Evolutionary conservation across 2,113 vertebrate species (phyloP), one percentile per base, ranked within the genome.

Genomic region (Herpetotheres cachinnans): DNA sequence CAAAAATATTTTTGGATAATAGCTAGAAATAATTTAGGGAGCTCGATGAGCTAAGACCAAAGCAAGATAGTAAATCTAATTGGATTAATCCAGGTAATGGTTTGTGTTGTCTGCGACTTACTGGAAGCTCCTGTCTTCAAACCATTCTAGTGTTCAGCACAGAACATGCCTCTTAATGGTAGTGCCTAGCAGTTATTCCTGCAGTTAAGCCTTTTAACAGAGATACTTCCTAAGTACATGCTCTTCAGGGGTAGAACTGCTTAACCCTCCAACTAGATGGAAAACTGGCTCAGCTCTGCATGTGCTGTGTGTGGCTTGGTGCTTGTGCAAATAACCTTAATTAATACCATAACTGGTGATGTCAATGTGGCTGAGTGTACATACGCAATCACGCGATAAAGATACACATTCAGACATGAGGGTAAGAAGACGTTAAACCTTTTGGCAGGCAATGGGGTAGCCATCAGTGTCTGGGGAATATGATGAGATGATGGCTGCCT

Each of bases 351-450:
- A 58, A 34, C 30, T 67, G 86, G 13, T 74, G 82, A 19, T 55
- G 61, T 18, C 40, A 0, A 1, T 25, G 6, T 56, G 50, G 25
- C 40, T 10, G 30, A 34, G 61, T 18, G 59, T 38, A 16, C 13
- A 1, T 3, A 4, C 3, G 7, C 50, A 30, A 11, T n/a, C 5
- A 0, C 2, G 6, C 30, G 18, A 11, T 36, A 17, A 6, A 62
- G 38, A 18, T 55, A 30, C 2, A 7, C 15, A 1, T 25, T 49
- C 18, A 50, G 36, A 17, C 16, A 3, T 1, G 38, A 62, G 14
- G 40, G 17, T 21, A 27, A 50, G 81, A 82, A 22, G 24, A 36
- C 30, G 44, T 69, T 32, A 24, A 86, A 65, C n/a, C 22, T 89
- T 81, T 15, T 49, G 49, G 49, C 46, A 70, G 77, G 72, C 16